These are phyloP conservation scores for Sphaeramia orbicularis DNA, from an alignment of 2,797 vertebrate genomes.

Conservation along the genomic window DNA sequence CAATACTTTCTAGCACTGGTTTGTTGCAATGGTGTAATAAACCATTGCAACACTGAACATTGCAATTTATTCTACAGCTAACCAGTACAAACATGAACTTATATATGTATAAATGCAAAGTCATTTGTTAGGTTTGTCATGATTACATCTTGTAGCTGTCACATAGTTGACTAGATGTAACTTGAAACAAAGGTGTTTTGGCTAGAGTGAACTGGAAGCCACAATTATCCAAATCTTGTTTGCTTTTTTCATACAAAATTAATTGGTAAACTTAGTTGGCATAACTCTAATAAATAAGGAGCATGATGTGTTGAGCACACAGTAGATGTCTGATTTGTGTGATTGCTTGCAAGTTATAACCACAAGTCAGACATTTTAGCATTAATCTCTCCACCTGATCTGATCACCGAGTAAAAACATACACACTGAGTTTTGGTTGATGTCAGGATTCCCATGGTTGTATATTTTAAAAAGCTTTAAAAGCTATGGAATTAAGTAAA, in stretches of 20 bases:
- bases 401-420: neutral
- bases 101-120: conserved; percentile 18
- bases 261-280: conserved; percentile 2
- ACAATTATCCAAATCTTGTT: conserved; percentile 18
- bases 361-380: neutral
- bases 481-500: neutral
- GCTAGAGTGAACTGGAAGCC: conserved; percentile 7
- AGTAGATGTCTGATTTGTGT: conserved; percentile 1
- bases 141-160: neutral
- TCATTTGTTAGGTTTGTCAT: neutral
- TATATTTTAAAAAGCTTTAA: neutral
- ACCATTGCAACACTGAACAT: no score
- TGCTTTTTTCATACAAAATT: conserved; percentile 9
- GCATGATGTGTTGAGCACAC: conserved; percentile 7
- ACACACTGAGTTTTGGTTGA: neutral
- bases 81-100: conserved; percentile 1
- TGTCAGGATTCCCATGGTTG: no score
- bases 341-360: neutral
- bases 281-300: conserved; percentile 1
- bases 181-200: neutral
- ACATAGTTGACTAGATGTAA: neutral
- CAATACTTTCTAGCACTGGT: neutral
- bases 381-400: neutral
- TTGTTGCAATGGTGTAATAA: neutral
- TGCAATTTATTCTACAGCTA: neutral